Base-by-base conservation (phyloP, 2,113 vertebrate species). In the Holacanthus passer region DNA sequence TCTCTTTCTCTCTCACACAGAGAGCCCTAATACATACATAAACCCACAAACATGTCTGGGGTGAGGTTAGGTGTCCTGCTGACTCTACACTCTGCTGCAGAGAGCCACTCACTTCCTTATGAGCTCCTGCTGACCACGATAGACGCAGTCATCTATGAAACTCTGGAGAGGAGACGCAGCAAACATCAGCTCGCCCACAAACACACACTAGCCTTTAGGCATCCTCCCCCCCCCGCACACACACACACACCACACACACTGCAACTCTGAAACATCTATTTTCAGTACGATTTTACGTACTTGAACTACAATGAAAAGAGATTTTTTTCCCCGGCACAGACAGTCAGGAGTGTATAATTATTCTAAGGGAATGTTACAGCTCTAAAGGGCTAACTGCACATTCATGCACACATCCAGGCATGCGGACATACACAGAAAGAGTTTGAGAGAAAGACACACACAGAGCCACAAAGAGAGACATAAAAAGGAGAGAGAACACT, bases 121-220 rank as follows among this genome's bases (percentile, higher is more conserved):
- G 29, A 67, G 73, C 52, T 73, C 69, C 65, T 79, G 78, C 77
- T 86, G 84, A 88, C 82, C 74, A 78, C 22, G 6, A 82, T 48
- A 50, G 69, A 77, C 10, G 55, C 73, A 89, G 72, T 65, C 81
- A 66, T 76, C 77, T 65, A 53, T 77, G 85, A 81, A 87, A 77
- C 65, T 37, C 53, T 58, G 29, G 27, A 73, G 76, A 31, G 60
- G 52, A 60, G 56, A 73, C 37, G 58, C 65, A 75, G 56, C n/a
- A 55, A 77, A 62, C 17, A 63, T 19, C 27, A 73, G 17, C 39
- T 69, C 2, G 4, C 37, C 45, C 65, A 50, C 17, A 70, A 50
- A 68, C 70, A 71, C 64, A 53, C 22, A 19, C 41, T 10, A 20
- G 17, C 45, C 50, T 79, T 39, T 19, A 65, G 55, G 32, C 24